phyloP scores from a whole-genome alignment of 2,797 vertebrate species.

The Sebastolobus alascanus region DNA sequence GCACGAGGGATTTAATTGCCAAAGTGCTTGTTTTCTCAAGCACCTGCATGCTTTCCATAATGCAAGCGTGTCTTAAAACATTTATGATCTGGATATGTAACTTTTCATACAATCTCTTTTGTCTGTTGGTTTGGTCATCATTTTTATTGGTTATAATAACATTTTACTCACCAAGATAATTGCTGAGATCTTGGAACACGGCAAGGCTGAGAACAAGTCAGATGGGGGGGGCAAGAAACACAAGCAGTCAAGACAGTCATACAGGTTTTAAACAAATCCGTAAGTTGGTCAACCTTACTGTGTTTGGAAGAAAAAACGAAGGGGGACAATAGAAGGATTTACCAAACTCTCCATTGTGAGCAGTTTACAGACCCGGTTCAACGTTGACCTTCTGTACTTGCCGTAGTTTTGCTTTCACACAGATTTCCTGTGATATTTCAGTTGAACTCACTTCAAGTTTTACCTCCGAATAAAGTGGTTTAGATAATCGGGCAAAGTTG shows the following conservation, averaged over 20 bases:
- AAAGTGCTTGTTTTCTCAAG: constrained; percentile 2
- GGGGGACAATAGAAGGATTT: background rate
- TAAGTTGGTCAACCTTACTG: background rate
- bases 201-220: background rate
- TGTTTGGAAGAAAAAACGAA: background rate
- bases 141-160: background rate
- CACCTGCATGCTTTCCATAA: background rate
- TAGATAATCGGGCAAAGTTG: background rate
- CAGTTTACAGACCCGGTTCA: background rate
- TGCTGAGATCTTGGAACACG: background rate
- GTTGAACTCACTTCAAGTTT: background rate
- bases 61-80: background rate
- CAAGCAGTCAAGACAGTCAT: background rate
- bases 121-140: background rate
- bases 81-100: background rate
- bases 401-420: background rate
- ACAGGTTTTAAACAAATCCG: background rate
- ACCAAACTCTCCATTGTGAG: background rate
- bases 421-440: background rate
- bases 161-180: background rate
- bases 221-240: background rate
- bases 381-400: background rate
- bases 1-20: background rate
- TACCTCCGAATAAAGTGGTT: background rate
- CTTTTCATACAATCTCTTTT: background rate